Conservation (phyloP, 1,140 invertebrate species). For the Phthorimaea operculella region DNA sequence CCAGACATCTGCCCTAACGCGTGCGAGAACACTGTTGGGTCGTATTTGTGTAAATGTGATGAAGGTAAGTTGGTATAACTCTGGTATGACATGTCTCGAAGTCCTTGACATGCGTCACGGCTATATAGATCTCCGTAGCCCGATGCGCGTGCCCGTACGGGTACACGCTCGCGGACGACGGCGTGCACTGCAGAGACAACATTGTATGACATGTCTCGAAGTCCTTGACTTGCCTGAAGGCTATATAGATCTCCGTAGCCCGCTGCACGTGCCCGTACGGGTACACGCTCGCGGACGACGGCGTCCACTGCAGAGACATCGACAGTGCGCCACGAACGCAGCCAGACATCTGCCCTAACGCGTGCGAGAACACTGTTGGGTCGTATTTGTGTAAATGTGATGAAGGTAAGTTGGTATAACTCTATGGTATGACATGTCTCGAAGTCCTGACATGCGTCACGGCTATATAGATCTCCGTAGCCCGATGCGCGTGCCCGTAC, state of each 20-base stretch:
- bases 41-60: slow-evolving; percentile 85
- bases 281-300: slow-evolving; percentile 82
- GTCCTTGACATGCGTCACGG: no score
- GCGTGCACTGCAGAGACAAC: slow-evolving; percentile 84
- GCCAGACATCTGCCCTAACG: slow-evolving; percentile 85
- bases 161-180: slow-evolving; percentile 82
- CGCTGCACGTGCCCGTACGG: slow-evolving; percentile 87
- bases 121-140: no score
- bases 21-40: slow-evolving; percentile 87
- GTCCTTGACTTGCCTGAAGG: no score
- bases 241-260: no score
- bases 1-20: slow-evolving; percentile 87
- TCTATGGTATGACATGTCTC: neutral
- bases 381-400: slow-evolving; percentile 87
- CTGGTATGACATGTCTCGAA: neutral
- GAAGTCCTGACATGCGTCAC: no score
- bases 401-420: slow-evolving; percentile 67
- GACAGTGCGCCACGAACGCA: slow-evolving; percentile 82
- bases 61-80: slow-evolving; percentile 67
- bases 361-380: slow-evolving; percentile 87
- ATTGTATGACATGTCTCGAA: no score
- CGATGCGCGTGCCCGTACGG: no score
- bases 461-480: no score
- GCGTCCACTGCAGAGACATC: slow-evolving; percentile 85
- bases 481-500: no score